These are phyloP conservation scores for Trachymyrmex septentrionalis DNA, from an alignment of 1,140 invertebrate genomes.

Conservation along the genomic window DNA sequence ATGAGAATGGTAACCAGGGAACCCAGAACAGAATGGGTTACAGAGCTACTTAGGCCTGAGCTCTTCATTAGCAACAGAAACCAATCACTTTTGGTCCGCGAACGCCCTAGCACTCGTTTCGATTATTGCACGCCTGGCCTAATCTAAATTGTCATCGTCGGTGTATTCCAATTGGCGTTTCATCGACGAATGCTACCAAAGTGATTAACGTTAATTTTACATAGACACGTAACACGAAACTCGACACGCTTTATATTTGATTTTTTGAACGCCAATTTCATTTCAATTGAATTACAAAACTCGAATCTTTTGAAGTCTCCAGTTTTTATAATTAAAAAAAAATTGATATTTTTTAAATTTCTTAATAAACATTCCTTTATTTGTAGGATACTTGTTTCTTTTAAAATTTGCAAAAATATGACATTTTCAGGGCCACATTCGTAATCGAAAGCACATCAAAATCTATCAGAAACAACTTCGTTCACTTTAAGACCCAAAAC, in stretches of 20 bases:
- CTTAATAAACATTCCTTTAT: background rate
- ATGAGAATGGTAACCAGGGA: constrained; percentile 57
- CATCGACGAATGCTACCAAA: constrained; percentile 16
- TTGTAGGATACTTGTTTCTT: background rate
- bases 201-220: constrained; percentile 36
- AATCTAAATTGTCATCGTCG: constrained; percentile 71
- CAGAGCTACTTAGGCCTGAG: constrained; percentile 80
- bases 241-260: background rate
- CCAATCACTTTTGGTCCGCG: constrained; percentile 70
- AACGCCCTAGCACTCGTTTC: constrained; percentile 58
- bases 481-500: background rate
- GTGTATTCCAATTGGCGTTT: constrained; percentile 16
- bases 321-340: background rate
- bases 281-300: background rate
- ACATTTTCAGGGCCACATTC: background rate
- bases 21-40: constrained; percentile 76
- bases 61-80: constrained; percentile 80
- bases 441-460: too few species aligned
- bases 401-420: background rate
- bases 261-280: constrained; percentile 10
- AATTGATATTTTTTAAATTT: background rate
- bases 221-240: constrained; percentile 9
- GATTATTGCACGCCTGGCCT: constrained; percentile 63
- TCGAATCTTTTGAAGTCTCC: background rate
- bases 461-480: too few species aligned